Conservation (phyloP, 2,888 invertebrate species). For the Camptogramma bilineatum region DNA sequence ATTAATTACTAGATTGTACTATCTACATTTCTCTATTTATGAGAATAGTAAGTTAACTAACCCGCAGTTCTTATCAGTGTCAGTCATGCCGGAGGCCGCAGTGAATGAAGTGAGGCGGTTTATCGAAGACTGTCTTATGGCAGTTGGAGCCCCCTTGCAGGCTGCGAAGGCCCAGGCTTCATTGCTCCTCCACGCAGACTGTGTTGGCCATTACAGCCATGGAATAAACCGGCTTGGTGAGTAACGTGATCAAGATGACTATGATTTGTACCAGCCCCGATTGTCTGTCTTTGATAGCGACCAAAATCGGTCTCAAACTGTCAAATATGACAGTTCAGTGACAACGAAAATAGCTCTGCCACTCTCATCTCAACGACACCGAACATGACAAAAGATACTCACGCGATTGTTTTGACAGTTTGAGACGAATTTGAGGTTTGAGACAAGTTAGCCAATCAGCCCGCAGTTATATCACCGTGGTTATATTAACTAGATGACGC, state of each 20-base stretch:
- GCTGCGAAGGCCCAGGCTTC: conserved; percentile 88
- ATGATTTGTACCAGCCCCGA: too few species aligned
- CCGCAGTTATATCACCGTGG: too few species aligned
- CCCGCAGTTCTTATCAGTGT: conserved; percentile 12
- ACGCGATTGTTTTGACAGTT: too few species aligned
- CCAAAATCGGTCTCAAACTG: too few species aligned
- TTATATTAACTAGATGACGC: too few species aligned
- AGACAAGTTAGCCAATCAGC: too few species aligned
- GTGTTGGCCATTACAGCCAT: conserved; percentile 94
- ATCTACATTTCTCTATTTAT: conserved; percentile 13
- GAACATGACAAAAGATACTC: too few species aligned
- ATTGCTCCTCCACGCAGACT: conserved; percentile 90
- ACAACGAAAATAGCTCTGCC: too few species aligned
- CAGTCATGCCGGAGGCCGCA: conserved; percentile 72
- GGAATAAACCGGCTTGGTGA: conserved; percentile 92
- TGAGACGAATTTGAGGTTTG: too few species aligned
- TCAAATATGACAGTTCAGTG: too few species aligned
- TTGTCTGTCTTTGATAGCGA: too few species aligned
- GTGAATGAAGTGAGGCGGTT: conserved; percentile 85
- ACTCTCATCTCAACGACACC: too few species aligned
- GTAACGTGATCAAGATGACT: conserved; percentile 20
- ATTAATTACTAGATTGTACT: not conserved
- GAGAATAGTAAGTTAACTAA: not conserved
- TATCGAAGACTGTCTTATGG: conserved; percentile 86
- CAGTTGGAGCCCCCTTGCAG: conserved; percentile 83